A percentile compares a stretch with the other conserved stretches of the same genome.
Evolutionary conservation across 1,140 invertebrate genomes (phyloP).

Genomic region (Zaprionus capensis): DNA sequence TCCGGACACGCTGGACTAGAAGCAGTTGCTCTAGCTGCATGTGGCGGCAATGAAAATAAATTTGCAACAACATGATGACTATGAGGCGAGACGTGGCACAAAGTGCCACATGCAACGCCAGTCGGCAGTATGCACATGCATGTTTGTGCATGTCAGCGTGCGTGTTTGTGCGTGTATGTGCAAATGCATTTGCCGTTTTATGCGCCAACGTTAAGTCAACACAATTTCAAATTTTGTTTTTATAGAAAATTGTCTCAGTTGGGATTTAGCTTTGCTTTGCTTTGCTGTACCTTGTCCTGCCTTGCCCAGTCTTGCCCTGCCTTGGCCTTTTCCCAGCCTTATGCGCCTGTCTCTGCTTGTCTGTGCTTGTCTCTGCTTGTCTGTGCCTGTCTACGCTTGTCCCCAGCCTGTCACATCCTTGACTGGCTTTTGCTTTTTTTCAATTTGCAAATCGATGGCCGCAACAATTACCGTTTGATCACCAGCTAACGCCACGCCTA

Average conservation of each 20-base stretch:
- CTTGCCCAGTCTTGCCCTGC: too few relatives aligned
- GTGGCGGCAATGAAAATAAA: slow-evolving; percentile 82
- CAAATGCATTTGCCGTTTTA: slow-evolving; percentile 77
- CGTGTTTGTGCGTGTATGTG: slow-evolving; percentile 58
- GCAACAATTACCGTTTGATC: slow-evolving; percentile 79
- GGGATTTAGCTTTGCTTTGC: slow-evolving; percentile 1
- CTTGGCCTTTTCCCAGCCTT: background rate
- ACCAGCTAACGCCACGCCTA: slow-evolving; percentile 16
- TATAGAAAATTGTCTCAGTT: slow-evolving; percentile 75
- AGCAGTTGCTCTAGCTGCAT: slow-evolving; percentile 50
- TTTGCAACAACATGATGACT: slow-evolving; percentile 79
- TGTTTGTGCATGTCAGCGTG: slow-evolving; percentile 50
- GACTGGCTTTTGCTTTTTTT: slow-evolving; percentile 59
- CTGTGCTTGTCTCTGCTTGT: slow-evolving; percentile 33
- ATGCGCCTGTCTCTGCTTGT: background rate
- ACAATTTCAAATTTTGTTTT: slow-evolving; percentile 81
- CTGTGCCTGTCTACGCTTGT: slow-evolving; percentile 30
- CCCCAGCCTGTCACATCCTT: slow-evolving; percentile 31
- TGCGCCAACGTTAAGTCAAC: slow-evolving; percentile 80
- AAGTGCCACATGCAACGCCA: slow-evolving; percentile 65
- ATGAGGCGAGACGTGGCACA: slow-evolving; percentile 78
- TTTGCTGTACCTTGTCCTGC: background rate
- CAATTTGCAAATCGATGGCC: slow-evolving; percentile 79
- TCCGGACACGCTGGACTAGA: slow-evolving; percentile 16
- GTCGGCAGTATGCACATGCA: background rate